Base-by-base conservation (phyloP, 2,113 vertebrate genomes). In the Indicator maculatus region DNA sequence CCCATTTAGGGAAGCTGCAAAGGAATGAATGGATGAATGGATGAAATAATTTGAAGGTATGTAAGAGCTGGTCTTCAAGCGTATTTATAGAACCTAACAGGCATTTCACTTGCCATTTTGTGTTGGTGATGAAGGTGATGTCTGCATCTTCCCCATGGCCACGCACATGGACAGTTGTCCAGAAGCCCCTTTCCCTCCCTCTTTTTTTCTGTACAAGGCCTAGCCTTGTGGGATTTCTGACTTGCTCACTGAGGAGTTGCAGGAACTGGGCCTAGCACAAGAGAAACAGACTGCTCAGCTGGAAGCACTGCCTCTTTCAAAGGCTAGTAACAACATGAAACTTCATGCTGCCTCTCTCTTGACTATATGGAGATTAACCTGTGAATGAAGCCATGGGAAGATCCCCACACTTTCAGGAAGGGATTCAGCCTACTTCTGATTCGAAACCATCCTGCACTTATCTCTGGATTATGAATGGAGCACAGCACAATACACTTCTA, bases 231-330 rank as follows among this genome's bases (percentile, higher is more conserved):
- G 87, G 91, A 84, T 78, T 91, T 75, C 50, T 59, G 74, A 75
- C 63, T 75, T 11, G 16, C 74, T 79, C 47, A 19, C 63, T 12
- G 33, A 84, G 67, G 33, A 79, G 58, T 53, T 50, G 30, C 50
- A n/a, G 0, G 6, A 87, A n/a, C 63, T 84, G 78, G 78, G 92
- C 59, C 5, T 2, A 27, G 72, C 26, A 12, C 81, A 90, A 90
- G 87, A 83, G 58, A 92, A 95, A 78, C 81, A 92, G 69, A 31
- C 23, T 17, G 47, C 84, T 74, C 93, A 89, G 93, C 70, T 81
- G 81, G 86, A 86, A 87, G 84, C 74, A 26, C 19, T 31, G 47
- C 53, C 70, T 66, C 79, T 63, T 56, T 47, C 74, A 41, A 53
- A 76, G 64, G 36, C 39, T 9, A 24, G 28, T 21, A 82, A 63